A percentile compares a stretch with the other conserved stretches of the same genome.
phyloP scores from a whole-genome alignment of 2,888 invertebrate genomes.

The Amblyjoppa proteus region DNA sequence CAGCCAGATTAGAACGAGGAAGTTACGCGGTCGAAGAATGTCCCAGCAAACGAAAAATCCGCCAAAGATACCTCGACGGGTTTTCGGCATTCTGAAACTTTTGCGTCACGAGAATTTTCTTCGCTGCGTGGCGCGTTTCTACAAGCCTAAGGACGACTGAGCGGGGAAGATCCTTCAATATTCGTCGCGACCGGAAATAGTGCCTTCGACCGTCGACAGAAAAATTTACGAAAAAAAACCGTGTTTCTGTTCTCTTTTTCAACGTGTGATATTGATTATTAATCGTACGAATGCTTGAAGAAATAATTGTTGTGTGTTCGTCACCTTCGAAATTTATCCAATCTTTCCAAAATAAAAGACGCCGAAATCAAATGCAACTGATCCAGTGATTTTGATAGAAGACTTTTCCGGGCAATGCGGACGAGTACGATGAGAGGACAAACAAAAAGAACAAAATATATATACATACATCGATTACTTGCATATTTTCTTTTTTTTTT shows the following conservation, averaged over 20 bases:
- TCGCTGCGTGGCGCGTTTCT: conserved; percentile 65
- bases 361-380: conserved; percentile 85
- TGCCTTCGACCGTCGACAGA: conserved; percentile 11
- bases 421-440: conserved; percentile 68
- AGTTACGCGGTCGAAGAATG: conserved; percentile 33
- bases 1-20: conserved; percentile 33
- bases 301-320: conserved; percentile 62
- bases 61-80: conserved; percentile 68
- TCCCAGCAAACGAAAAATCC: conserved; percentile 45
- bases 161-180: conserved; percentile 11
- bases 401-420: conserved; percentile 77
- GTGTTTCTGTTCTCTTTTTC: conserved; percentile 34
- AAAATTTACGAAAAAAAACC: conserved; percentile 30
- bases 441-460: conserved; percentile 59
- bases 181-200: conserved; percentile 14
- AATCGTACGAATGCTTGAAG: conserved; percentile 48
- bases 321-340: conserved; percentile 84
- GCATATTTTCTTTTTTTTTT: conserved; percentile 1
- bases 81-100: conserved; percentile 68
- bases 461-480: conserved; percentile 63
- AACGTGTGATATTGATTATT: conserved; percentile 28
- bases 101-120: conserved; percentile 70
- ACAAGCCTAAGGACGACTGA: conserved; percentile 54
- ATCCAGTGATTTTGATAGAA: conserved; percentile 84
- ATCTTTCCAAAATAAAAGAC: conserved; percentile 84